phyloP scores from a whole-genome alignment of 2,888 invertebrate genomes.

The Eubasilissa splendida region DNA sequence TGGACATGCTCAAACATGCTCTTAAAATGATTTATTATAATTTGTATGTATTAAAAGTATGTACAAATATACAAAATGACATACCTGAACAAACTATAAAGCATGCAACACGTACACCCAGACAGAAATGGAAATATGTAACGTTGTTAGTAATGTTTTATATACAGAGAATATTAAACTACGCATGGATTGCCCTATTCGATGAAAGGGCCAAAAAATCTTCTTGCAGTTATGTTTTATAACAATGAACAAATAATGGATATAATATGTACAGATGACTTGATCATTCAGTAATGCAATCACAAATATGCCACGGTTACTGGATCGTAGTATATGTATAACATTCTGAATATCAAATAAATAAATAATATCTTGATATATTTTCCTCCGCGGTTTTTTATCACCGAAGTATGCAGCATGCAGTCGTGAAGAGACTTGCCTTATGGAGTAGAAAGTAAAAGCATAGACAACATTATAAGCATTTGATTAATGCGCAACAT shows the following conservation, averaged over 20 bases:
- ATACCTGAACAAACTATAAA: no score
- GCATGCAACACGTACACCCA: no score
- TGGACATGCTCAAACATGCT: no score
- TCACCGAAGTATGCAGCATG: constrained; percentile 41
- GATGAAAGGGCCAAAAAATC: background rate
- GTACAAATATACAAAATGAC: no score
- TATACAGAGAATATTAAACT: no score
- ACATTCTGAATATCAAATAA: constrained; percentile 3
- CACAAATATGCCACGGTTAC: background rate
- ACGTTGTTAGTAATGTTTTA: no score
- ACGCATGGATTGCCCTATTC: no score
- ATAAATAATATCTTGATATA: constrained; percentile 3
- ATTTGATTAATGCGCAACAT: constrained; percentile 44
- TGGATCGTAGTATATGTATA: background rate
- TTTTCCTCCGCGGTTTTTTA: background rate
- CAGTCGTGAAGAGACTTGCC: constrained; percentile 50
- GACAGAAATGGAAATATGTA: no score
- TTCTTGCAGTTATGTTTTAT: background rate
- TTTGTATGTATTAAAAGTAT: no score
- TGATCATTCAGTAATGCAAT: constrained; percentile 9
- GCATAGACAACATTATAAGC: constrained; percentile 28
- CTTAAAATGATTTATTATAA: no score
- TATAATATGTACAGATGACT: constrained; percentile 13
- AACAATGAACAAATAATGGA: constrained; percentile 5
- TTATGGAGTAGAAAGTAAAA: constrained; percentile 49